These are phyloP conservation scores for Corythornis vintsioides DNA, from an alignment of 2,113 vertebrate species.

Conservation along the genomic window DNA sequence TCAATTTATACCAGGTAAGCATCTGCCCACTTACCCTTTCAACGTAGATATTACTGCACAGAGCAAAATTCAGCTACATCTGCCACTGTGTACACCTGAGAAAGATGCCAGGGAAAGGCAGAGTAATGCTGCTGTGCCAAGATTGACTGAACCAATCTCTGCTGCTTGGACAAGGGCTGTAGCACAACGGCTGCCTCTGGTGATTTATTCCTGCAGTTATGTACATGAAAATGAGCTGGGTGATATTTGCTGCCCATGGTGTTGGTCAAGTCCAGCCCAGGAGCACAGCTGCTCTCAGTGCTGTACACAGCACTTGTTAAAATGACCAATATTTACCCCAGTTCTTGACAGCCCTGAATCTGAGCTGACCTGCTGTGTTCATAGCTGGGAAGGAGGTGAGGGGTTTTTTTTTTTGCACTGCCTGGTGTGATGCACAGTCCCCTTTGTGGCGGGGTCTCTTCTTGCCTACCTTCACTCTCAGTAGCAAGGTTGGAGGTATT, in stretches of 20 bases:
- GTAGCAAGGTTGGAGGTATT: neutral
- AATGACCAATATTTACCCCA: neutral
- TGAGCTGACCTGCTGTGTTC: neutral
- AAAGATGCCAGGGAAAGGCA: neutral
- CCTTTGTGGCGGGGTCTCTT: neutral
- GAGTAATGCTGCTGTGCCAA: neutral
- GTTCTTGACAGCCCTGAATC: neutral
- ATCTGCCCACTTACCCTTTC: neutral
- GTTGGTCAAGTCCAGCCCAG: neutral
- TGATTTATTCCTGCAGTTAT: neutral
- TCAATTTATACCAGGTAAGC: slow-evolving; percentile 48
- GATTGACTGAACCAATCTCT: neutral
- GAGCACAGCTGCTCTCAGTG: neutral
- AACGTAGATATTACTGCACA: neutral
- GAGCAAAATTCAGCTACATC: neutral
- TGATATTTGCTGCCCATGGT: neutral
- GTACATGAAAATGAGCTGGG: neutral
- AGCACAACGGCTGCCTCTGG: neutral
- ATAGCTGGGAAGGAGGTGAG: neutral
- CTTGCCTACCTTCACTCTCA: neutral
- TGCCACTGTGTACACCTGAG: neutral
- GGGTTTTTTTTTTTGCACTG: neutral
- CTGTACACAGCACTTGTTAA: neutral
- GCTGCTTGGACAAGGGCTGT: neutral
- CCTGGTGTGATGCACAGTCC: neutral